Evolutionary conservation across 2,888 invertebrate species (phyloP), one percentile per base, ranked within the genome.

Genomic region (Augochlorella aurata): DNA sequence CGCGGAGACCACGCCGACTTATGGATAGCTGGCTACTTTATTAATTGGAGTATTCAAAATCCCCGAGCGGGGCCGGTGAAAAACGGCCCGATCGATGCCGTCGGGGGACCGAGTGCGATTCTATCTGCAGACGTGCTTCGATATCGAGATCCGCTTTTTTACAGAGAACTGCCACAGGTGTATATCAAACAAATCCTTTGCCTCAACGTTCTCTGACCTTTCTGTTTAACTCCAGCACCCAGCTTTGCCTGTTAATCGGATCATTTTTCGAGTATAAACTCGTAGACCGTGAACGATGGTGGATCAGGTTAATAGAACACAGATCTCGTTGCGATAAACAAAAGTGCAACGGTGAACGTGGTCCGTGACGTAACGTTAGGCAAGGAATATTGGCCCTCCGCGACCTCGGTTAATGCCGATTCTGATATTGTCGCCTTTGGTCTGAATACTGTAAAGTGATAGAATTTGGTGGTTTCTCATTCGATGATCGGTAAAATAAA

Each of bases 181-280:
- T 45, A 29, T 16, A 82, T 82, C 54, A 82, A 76, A 82, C 73
- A 74, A 70, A 77, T 67, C 38, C 58, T 61, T 45, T 63, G 68
- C 21, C 58, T 72, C 72, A 38, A n/a, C 71, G 68, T 81, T 76
- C 72, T 71, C 67, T 74, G 81, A 81, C 81, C 74, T 80, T 74
- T 81, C n/a, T 66, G 14, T 65, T 71, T 9, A 45, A 65, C 44
- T 61, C 52, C 44, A 54, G 16, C 29, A 18, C 47, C 50, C 29
- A 38, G 29, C 47, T 74, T 47, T 21, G 7, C 54, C 54, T 4
- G 54, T 24, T 58, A 24, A 58, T 58, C 29, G 29, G 29, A 61
- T 61, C 29, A 24, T 24, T 61, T 61, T 61, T 61, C 61, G 29
- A 14, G 54, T 58, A 58, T 24, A 21, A 58, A 58, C 54, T 58